Evolutionary conservation across 2,888 invertebrate species (phyloP).

Genomic region (Xestia c-nigrum): DNA sequence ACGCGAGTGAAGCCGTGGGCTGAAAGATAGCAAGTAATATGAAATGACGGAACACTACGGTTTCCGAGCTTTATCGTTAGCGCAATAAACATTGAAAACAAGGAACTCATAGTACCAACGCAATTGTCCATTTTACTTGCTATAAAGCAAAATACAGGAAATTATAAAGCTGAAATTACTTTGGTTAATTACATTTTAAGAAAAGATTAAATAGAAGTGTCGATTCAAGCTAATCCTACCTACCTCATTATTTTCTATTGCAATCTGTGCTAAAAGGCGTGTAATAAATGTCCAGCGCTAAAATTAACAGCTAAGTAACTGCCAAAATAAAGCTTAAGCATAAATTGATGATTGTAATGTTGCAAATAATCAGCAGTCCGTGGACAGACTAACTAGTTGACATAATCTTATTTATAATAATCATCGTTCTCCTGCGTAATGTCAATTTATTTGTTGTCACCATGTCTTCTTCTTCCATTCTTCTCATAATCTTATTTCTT

Average conservation of each 20-base stretch:
- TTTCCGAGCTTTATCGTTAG: slow-evolving; percentile 25
- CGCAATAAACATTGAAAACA: slow-evolving; percentile 36
- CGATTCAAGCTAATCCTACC: slow-evolving; percentile 3
- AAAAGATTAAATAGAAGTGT: slow-evolving; percentile 17
- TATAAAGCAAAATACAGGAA: slow-evolving; percentile 41
- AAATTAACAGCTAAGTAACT: slow-evolving; percentile 16
- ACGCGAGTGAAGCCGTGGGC: slow-evolving; percentile 38
- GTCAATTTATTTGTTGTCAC: no score
- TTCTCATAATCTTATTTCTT: neutral
- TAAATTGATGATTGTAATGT: neutral
- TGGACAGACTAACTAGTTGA: neutral
- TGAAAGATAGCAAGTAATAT: slow-evolving; percentile 47
- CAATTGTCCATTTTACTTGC: slow-evolving; percentile 14
- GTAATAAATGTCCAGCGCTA: slow-evolving; percentile 22
- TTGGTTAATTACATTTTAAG: neutral
- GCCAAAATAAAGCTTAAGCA: slow-evolving; percentile 11
- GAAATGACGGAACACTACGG: slow-evolving; percentile 51
- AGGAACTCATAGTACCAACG: slow-evolving; percentile 19
- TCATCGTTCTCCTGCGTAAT: no score
- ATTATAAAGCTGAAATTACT: slow-evolving; percentile 23
- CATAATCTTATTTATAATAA: neutral
- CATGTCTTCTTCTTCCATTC: no score
- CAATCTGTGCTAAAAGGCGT: slow-evolving; percentile 25
- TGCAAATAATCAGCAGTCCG: slow-evolving; percentile 4
- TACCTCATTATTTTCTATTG: slow-evolving; percentile 4